Conservation (phyloP, 1,140 invertebrate species). For the Polypedilum pembai region DNA sequence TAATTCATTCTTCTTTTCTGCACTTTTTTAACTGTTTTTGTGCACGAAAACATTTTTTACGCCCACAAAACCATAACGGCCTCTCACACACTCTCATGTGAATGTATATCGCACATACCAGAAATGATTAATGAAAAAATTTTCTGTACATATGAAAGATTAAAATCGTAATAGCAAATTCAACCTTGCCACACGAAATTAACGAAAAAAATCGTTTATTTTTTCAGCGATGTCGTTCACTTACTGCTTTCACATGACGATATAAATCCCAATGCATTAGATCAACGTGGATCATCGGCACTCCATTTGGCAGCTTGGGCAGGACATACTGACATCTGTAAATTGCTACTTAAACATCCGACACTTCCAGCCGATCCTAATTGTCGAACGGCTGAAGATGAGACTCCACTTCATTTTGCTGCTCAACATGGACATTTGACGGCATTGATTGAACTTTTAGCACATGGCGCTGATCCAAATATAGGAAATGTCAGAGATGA, state of each 20-base stretch:
- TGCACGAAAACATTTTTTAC: background rate
- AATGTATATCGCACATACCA: background rate
- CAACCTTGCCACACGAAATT: too few species aligned
- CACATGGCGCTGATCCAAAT: constrained; percentile 80
- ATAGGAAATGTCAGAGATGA: constrained; percentile 83
- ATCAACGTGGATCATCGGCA: constrained; percentile 76
- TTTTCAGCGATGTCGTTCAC: constrained; percentile 75
- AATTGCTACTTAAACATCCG: constrained; percentile 65
- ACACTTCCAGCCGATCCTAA: constrained; percentile 73
- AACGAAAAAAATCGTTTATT: constrained; percentile 2
- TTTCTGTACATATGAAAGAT: background rate
- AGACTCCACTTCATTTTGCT: constrained; percentile 89
- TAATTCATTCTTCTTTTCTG: too few species aligned
- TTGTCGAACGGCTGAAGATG: constrained; percentile 81
- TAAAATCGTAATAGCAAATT: too few species aligned
- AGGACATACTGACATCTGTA: constrained; percentile 75
- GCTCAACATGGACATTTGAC: constrained; percentile 89
- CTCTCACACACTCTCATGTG: background rate
- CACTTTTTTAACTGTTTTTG: background rate
- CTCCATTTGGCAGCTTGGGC: constrained; percentile 86
- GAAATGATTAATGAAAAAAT: background rate
- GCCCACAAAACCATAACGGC: background rate
- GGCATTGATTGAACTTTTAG: constrained; percentile 78
- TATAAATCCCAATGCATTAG: constrained; percentile 72
- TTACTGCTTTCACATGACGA: constrained; percentile 81